Evolutionary conservation across 2,888 invertebrate species (phyloP), one percentile per base, ranked within the genome.

Genomic region (Trichopoda pennipes): DNA sequence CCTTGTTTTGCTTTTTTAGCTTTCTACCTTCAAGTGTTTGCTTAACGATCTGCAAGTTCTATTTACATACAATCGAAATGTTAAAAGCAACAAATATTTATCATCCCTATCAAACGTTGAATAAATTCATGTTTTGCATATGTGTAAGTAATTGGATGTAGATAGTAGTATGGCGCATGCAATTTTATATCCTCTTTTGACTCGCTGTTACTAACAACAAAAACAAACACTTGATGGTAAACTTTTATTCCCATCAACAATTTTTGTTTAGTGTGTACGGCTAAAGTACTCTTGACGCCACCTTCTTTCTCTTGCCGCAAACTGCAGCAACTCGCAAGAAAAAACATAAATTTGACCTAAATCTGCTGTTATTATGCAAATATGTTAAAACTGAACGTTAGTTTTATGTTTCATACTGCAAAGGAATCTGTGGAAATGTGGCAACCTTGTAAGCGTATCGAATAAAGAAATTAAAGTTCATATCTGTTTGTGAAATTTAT

Each of bases 51-150:
- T 79, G 82, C 75, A 82, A 79, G 70, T 79, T 79, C 79, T 82
- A 72, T 85, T 79, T 81, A 83, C 78, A 75, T 47, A 47, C 78
- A 75, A 85, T 85, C 80, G 51, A 74, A 85, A 81, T 68, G 84
- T 76, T 82, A 75, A 83, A 84, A 83, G 84, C 80, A 83, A 82
- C 84, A 85, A 84, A 85, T 84, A 85, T 83, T 85, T 83, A 83
- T 78, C 51, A 83, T 78, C 47, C 44, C 68, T 44, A 61, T n/a
- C 16, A 10, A 47, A 47, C 47, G 4, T 60, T 32, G 12, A 68
- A 60, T 21, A 55, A 64, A 35, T 32, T 23, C 21, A n/a, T 16
- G 4, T 21, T 51, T 16, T 19, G 4, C 21, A 17, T 47, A 69
- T 63, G 17, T 17, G 23, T 56, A 44, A 19, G 38, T 56, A 76